Base-by-base conservation (phyloP, 2,888 invertebrate genomes). In the Dryadula phaetusa region DNA sequence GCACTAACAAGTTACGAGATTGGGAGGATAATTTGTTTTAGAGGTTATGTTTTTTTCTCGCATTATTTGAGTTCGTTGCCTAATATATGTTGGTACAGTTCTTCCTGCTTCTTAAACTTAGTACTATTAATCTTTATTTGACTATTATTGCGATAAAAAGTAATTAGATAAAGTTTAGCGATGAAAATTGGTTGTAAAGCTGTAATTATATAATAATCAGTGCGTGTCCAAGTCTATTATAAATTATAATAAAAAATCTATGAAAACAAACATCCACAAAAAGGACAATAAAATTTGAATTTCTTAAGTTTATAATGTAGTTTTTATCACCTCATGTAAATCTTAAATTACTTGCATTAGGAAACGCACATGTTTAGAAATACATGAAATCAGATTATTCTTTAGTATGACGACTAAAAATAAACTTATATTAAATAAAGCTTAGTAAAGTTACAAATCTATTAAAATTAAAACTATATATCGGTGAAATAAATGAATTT, bases 1-100 rank as follows among this genome's bases (percentile, higher is more conserved):
- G 49, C 54, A 47, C 66, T 64, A 71, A 70, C 69, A 49, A 70
- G 71, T 72, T 56, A 58, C 66, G 20, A 67, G 68, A 65, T 74
- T 64, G 63, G 58, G 70, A 71, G 70, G 73, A 72, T 73, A 75
- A 72, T 72, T 64, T 70, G 65, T 70, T 72, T 71, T 75, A 71
- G 72, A 74, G 72, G 74, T 70, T 72, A 70, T 42, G 28, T 71
- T 75, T 76, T 74, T 74, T 73, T 60, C 53, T 40, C 58, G 49
- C 63, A 62, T 70, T 68, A 65, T 72, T 69, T 62, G 61, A 62
- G 62, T 70, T 61, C 53, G 53, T 67, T 71, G 53, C 52, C 65
- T 67, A 72, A 70, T 70, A 62, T 67, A 60, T 61, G 32, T 66
- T 63, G n/a, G 60, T 66, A 70, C 64, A 70, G 67, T 72, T 63